These are phyloP conservation scores for Corvus moneduloides DNA, from an alignment of 2,113 vertebrate genomes.

Conservation along the genomic window DNA sequence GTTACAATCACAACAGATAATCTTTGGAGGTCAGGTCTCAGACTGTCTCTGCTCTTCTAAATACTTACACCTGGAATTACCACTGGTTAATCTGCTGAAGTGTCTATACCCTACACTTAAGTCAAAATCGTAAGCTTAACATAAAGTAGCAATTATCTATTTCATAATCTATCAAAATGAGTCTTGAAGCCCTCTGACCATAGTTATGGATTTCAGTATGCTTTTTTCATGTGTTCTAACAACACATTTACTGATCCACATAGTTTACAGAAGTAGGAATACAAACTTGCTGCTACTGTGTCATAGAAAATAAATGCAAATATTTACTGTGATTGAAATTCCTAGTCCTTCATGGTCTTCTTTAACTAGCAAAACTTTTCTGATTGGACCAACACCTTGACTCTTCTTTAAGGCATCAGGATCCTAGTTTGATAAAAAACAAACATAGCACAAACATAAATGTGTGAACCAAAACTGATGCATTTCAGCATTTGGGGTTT, in stretches of 20 bases:
- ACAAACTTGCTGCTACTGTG: neutral
- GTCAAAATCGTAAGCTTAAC: neutral
- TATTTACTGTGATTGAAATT: slow-evolving; percentile 96
- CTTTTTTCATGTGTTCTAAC: neutral
- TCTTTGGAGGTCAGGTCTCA: neutral
- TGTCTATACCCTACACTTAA: neutral
- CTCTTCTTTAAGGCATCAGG: slow-evolving; percentile 94
- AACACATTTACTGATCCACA: neutral
- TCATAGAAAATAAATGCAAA: neutral
- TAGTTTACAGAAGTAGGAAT: neutral
- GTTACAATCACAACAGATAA: neutral
- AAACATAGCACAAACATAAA: neutral
- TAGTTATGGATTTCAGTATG: neutral
- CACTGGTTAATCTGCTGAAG: neutral
- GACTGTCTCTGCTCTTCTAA: neutral
- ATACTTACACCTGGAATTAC: neutral
- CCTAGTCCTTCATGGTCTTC: slow-evolving; percentile 98
- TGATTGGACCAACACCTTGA: slow-evolving; percentile 96
- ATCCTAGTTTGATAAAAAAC: slow-evolving; percentile 76
- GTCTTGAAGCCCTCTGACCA: neutral
- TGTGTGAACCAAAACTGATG: neutral
- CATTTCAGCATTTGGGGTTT: neutral
- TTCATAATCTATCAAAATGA: neutral
- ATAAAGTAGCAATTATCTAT: neutral
- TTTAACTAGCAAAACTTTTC: slow-evolving; percentile 93